Evolutionary conservation across 2,888 invertebrate species (phyloP), one percentile per base, ranked within the genome.

Genomic region (Eudemis profundana): DNA sequence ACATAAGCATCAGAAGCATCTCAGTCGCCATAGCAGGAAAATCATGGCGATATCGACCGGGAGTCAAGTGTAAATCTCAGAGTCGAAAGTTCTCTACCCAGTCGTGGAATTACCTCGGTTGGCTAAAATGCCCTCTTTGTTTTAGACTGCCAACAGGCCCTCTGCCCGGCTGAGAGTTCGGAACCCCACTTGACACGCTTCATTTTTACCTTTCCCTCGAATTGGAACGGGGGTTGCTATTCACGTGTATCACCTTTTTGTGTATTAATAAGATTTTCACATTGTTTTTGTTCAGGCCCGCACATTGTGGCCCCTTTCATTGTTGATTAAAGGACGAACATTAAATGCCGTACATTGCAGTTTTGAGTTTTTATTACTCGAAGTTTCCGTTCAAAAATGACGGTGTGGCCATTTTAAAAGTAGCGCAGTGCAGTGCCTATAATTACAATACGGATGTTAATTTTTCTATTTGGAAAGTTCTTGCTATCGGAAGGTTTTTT

Each of bases 181-280:
- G 82, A 86, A 86, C 85, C 86, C 84, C 86, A 86, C 89, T 89
- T 89, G 89, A 90, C 89, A 89, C 84, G 86, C 81, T 90, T 88
- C 84, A 86, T 87, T 89, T 87, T 89, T 87, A 85, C 87, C 87
- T 86, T 86, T 85, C 81, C 84, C 82, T 87, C 80, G 85, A 89
- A 86, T 86, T 85, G 83, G 84, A 87, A 86, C 83, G 84, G 83
- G 74, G 84, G 79, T 76, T 79, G 78, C 77, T 79, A 76, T 79
- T 78, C 78, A 77, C 75, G 76, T 78, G 76, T 82, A 84, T 83
- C 82, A 82, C 71, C 77, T 78, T 80, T 79, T 77, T 83, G 78
- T 79, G 78, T 72, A 64, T 68, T 69, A 75, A 72, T 70, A 75
- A 50, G 49, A 42, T 57, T 57, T 54, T 54, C 40, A 10, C 27